Conservation (phyloP, 1,140 invertebrate genomes). For the Eumaeus atala region DNA sequence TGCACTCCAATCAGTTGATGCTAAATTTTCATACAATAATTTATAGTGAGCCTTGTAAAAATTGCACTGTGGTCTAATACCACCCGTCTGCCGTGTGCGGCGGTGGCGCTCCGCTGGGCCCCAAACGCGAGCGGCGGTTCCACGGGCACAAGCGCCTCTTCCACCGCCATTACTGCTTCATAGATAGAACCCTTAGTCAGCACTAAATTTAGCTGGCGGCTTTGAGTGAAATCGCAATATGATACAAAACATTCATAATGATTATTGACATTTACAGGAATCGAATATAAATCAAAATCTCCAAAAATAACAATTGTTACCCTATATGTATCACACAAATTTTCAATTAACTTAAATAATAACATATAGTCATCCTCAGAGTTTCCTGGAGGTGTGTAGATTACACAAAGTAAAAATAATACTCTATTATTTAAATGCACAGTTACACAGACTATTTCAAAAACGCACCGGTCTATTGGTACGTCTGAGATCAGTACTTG, state of each 20-base stretch:
- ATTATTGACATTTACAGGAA: neutral
- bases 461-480: neutral
- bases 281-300: neutral
- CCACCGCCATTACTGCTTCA: conserved; percentile 11
- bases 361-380: conserved; percentile 20
- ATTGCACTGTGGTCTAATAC: too few species aligned
- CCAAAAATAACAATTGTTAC: neutral
- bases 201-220: conserved; percentile 17
- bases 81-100: neutral
- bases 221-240: too few species aligned
- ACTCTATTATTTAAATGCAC: too few species aligned
- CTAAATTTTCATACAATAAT: too few species aligned
- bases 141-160: conserved; percentile 17
- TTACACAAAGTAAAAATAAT: conserved; percentile 11
- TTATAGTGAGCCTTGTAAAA: too few species aligned
- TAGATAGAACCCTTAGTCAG: conserved; percentile 11
- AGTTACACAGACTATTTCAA: neutral
- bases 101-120: neutral
- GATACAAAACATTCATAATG: neutral
- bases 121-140: conserved; percentile 10
- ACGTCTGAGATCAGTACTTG: too few species aligned
- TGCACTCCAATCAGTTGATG: too few species aligned
- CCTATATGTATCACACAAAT: neutral
- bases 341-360: conserved; percentile 21
- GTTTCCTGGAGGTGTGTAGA: conserved; percentile 20